These are phyloP conservation scores for Mastomys coucha DNA, from an alignment of 2,113 vertebrate species.

Conservation along the genomic window DNA sequence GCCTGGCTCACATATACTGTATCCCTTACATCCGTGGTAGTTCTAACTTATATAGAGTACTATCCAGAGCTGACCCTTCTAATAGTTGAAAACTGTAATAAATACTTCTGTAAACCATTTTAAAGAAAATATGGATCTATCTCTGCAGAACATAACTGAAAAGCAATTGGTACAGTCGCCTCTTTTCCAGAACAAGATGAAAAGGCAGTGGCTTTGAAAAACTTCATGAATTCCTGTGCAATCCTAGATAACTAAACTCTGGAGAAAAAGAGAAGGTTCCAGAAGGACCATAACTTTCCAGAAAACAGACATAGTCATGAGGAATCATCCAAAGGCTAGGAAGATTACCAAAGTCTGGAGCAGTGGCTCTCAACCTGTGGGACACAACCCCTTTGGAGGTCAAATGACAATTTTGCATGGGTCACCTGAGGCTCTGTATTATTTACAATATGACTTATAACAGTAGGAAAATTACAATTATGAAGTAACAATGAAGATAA, in stretches of 20 bases:
- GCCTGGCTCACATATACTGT: background rate
- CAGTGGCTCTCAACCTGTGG: background rate
- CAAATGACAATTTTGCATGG: background rate
- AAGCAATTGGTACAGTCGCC: background rate
- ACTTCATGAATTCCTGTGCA: constrained; percentile 91
- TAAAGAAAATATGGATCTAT: background rate
- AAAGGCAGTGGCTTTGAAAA: constrained; percentile 94
- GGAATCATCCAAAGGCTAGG: constrained; percentile 95
- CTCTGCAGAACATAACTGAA: background rate
- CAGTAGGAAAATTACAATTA: background rate
- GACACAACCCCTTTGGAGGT: background rate
- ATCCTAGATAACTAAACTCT: constrained; percentile 88
- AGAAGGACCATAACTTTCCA: constrained; percentile 96
- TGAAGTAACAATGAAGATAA: background rate
- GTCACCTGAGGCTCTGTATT: background rate
- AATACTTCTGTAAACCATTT: background rate
- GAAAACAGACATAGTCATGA: constrained; percentile 85
- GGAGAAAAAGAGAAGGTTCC: constrained; percentile 66
- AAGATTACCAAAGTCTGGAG: constrained; percentile 92
- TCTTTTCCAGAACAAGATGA: background rate
- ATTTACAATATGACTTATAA: background rate
- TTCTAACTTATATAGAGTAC: background rate
- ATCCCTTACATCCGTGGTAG: background rate
- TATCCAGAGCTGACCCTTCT: background rate
- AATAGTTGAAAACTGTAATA: background rate